These are phyloP conservation scores for Ericerus pela DNA, from an alignment of 1,140 invertebrate species.

Conservation along the genomic window DNA sequence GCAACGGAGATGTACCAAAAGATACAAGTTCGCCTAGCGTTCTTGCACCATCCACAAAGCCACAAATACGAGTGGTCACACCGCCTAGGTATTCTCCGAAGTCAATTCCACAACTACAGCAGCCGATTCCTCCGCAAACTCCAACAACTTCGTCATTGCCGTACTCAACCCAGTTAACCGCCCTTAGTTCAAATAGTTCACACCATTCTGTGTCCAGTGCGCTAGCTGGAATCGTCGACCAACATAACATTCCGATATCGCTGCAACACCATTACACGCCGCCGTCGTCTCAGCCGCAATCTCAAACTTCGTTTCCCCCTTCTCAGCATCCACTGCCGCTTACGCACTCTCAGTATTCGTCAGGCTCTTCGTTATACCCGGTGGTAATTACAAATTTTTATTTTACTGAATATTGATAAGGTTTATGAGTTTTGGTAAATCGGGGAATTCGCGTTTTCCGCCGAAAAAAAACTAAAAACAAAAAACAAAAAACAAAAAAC, in stretches of 20 bases:
- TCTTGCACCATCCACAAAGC: background rate
- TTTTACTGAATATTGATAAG: too few species aligned
- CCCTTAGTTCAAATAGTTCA: background rate
- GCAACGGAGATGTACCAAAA: background rate
- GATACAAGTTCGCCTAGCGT: background rate
- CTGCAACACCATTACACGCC: background rate
- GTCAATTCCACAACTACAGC: background rate
- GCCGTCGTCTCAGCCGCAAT: background rate
- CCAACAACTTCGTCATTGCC: background rate
- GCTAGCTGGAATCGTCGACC: background rate
- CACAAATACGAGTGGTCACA: background rate
- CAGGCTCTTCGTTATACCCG: too few species aligned
- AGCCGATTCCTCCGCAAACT: background rate
- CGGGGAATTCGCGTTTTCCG: too few species aligned
- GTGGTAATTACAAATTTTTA: too few species aligned
- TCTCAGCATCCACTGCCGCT: background rate
- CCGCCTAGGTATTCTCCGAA: background rate
- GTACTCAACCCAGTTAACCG: background rate
- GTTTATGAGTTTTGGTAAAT: too few species aligned
- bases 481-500: too few species aligned
- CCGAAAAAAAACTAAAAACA: too few species aligned
- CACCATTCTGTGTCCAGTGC: background rate
- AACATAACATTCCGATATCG: too few species aligned
- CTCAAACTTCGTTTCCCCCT: background rate
- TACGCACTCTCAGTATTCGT: background rate